Conservation (phyloP, 1,140 invertebrate species). For the Anadara kagoshimensis region DNA sequence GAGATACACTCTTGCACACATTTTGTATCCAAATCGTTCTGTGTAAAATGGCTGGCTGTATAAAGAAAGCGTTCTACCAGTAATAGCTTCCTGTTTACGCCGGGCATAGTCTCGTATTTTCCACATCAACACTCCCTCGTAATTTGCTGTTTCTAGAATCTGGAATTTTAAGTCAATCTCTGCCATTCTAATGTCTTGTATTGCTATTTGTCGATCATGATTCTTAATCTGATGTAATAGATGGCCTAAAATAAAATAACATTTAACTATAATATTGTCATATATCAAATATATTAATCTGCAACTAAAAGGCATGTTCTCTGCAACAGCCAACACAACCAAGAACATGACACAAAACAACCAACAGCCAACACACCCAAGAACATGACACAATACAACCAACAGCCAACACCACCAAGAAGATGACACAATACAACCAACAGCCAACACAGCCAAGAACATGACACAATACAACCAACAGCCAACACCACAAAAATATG, state of each 20-base stretch:
- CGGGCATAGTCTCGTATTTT: constrained; percentile 58
- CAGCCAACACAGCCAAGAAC: too few relatives aligned
- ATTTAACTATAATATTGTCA: background rate
- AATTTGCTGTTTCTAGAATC: constrained; percentile 54
- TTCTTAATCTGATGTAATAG: constrained; percentile 30
- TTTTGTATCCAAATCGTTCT: constrained; percentile 65
- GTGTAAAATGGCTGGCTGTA: constrained; percentile 71
- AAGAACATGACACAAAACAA: background rate
- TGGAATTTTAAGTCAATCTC: constrained; percentile 56
- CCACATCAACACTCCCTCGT: constrained; percentile 63
- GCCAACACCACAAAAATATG: too few relatives aligned
- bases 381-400: too few relatives aligned
- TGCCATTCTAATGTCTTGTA: constrained; percentile 51
- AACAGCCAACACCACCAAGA: too few relatives aligned
- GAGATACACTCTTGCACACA: constrained; percentile 66
- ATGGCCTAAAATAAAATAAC: constrained; percentile 21
- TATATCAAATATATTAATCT: background rate
- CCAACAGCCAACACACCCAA: too few relatives aligned
- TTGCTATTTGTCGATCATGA: constrained; percentile 46
- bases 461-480: too few relatives aligned
- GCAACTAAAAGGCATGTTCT: background rate
- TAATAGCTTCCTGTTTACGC: constrained; percentile 56
- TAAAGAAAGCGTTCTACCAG: constrained; percentile 54
- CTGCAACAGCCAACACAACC: background rate
- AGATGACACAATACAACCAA: too few relatives aligned